Evolutionary conservation across 2,797 vertebrate species (phyloP).

Genomic region (Strix occidentalis): DNA sequence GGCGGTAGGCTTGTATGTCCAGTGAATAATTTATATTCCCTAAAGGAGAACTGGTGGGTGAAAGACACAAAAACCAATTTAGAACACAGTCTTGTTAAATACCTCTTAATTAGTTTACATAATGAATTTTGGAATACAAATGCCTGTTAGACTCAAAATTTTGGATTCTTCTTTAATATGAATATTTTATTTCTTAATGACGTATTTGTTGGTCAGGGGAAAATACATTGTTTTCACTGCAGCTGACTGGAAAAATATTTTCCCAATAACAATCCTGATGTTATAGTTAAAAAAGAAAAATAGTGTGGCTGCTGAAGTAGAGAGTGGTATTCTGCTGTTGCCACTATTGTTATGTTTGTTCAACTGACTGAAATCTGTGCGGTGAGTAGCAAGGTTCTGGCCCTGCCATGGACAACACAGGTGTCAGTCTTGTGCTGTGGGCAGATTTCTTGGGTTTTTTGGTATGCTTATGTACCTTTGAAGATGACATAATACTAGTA

Average conservation of each 20-base stretch:
- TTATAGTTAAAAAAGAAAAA: not conserved
- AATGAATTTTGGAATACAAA: not conserved
- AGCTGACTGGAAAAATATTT: not conserved
- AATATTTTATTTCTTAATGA: not conserved
- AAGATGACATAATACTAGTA: not conserved
- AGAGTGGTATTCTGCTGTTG: not conserved
- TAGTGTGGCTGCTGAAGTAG: not conserved
- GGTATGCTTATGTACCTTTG: not conserved
- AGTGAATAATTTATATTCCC: not conserved
- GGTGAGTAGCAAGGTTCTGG: not conserved
- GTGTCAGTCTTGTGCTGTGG: not conserved
- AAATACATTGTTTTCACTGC: not conserved
- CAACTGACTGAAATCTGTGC: not conserved
- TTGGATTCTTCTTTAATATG: not conserved
- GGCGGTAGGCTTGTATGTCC: not conserved
- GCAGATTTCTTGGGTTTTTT: not conserved
- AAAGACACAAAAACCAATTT: not conserved
- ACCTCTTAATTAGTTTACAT: not conserved
- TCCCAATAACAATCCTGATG: not conserved
- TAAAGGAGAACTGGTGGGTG: not conserved
- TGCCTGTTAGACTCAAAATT: not conserved
- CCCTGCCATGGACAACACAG: not conserved
- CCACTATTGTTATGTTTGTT: not conserved
- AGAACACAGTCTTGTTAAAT: not conserved
- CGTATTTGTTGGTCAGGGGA: not conserved